Evolutionary conservation across 1,140 invertebrate genomes (phyloP), one percentile per base, ranked within the genome.

Genomic region (Solenopsis invicta): DNA sequence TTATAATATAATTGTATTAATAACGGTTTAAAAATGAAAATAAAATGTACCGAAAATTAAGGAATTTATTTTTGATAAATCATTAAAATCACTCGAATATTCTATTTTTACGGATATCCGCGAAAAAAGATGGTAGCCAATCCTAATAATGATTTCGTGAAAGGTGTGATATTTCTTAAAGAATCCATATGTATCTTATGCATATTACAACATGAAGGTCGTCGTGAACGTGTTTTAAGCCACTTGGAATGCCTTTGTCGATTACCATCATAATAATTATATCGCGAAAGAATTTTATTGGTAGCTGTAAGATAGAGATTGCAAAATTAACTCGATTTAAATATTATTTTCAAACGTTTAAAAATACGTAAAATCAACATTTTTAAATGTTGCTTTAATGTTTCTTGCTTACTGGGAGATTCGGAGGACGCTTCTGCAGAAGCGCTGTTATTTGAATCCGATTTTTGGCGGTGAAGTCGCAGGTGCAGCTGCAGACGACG

Each of bases 361-460:
- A 29, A 29, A 29, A 29, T 29, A 29, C 29, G 2, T 29, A 29
- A 29, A 29, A 29, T 29, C 29, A 29, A 29, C 29, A 29, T 29
- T 29, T 29, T 2, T 29, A 29, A 29, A 29, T 29, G 29, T 29
- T 29, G 29, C 29, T 29, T 29, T 29, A 29, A 29, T 29, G 29
- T 29, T 29, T 29, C 29, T 29, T 29, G 29, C 29, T 29, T 29
- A 29, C 29, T 29, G 29, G 29, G 29, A 24, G 88, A 75, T 87
- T 87, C 85, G 12, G 91, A 93, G 34, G 91, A 92, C 66, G 64
- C 87, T 80, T 93, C 92, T 8, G 89, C 91, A 1, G 91, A 93
- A 0, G 89, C 90, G 41, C 45, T 75, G 41, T 91, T 93, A 92
- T 88, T 94, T 93, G 92, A 93, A 88, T 93, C 92, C 91, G 89